Base-by-base conservation (phyloP, 2,888 invertebrate genomes). In the Scaptomyza flava region DNA sequence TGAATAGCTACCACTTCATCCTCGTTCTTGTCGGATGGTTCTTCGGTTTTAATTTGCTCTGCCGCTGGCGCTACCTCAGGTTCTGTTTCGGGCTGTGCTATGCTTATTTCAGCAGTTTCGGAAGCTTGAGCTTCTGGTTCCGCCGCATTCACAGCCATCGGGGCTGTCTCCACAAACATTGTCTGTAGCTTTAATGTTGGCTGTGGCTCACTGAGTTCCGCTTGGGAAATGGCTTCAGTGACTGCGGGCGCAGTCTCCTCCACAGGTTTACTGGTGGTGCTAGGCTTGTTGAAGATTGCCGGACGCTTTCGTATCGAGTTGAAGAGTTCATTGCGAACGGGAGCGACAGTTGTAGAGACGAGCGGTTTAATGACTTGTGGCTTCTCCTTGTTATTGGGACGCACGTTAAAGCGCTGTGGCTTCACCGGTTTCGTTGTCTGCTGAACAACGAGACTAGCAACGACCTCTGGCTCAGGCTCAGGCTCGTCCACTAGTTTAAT, bases 301-400 rank as follows among this genome's bases (percentile, higher is more conserved):
- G 91, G 91, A 50, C 91, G 91, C 45, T 90, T 91, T 33, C 91
- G 89, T 14, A 89, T 87, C 38, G 89, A 80, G 9, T 79, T 87
- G 52, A 80, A 91, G 6, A 91, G 68, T 5, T 91, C 90, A 8
- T 81, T 79, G 42, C 90, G 84, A 1, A 78, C 20, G 6, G 86
- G 72, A 9, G 59, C 59, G 42, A 82, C 80, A 3, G 80, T 43
- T 6, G 67, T 69, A n/a, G 61, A 43, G 1, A 52, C 33, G 11
- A 48, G 65, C 0, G 81, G 79, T 41, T 82, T 90, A 0, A 75
- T 41, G 6, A 61, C 43, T 14, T 81, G 86, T 0, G 75, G 65
- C 48, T 75, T 87, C 6, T 89, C 89, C 60, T 87, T 86, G n/a
- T 79, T 66, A n/a, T 36, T 50, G n/a, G 50, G 50, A 23, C 50